Base-by-base conservation (phyloP, 1,140 invertebrate genomes). In the Globodera rostochiensis region DNA sequence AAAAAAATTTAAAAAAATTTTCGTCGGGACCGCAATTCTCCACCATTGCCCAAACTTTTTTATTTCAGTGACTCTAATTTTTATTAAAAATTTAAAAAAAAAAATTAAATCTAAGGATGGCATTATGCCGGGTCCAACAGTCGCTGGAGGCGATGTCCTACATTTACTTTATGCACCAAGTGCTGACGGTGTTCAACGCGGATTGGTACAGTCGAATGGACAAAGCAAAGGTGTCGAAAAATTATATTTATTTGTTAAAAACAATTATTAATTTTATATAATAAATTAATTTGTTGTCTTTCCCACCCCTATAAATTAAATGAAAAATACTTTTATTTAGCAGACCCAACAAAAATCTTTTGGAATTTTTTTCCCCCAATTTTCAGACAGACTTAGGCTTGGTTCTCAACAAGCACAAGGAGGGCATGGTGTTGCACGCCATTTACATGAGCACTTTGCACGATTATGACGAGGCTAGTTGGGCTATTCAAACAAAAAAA, bases 391-490 rank as follows among this genome's bases (percentile, higher is more conserved):
- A 77, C 25, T 19, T 70, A 9, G 78, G 81, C 74, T 15, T 85
- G 25, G 60, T n/a, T 11, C 25, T 75, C 9, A 77, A 36, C 53
- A 64, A 64, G 57, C 57, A 19, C 57, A 13, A 19, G 57, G 57
- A 64, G 57, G 57, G 57, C 57, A n/a, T 64, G 57, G 57, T 73
- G n/a, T 77, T 86, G 80, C 81, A 86, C 79, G 84, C 60, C 57
- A 53, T 85, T 49, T 84, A 85, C 74, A 45, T 84, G 36, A 75
- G 69, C 67, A 71, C 84, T n/a, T 69, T 84, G 21, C 76, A 85
- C 73, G 84, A 84, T 47, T 84, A 84, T 66, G 84, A 84, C 57
- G 84, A 84, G 53, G 83, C 80, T 13, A 53, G 46, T 66, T 11
- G 53, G 36, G 49, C 13, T 64, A 64, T 19, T 53, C 53, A n/a